Percentiles rank a stretch among this genome's conserved stretches.
These are phyloP conservation scores for Nerophis ophidion DNA, from an alignment of 2,113 vertebrate species.

Conservation along the genomic window DNA sequence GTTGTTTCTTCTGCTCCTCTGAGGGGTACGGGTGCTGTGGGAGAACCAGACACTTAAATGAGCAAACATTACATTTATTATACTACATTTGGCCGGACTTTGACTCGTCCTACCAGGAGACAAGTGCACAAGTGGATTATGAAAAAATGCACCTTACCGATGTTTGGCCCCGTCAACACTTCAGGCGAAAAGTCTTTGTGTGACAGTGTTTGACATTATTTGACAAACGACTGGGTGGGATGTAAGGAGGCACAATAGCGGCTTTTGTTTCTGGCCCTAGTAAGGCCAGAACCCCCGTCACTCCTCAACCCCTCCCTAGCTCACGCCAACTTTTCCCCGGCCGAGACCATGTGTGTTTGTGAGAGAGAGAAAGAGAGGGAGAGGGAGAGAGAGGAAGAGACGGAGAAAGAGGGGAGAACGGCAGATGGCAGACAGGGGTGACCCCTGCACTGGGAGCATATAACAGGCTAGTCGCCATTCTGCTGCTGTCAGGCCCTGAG, in stretches of 20 bases:
- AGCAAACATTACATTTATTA: background rate
- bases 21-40: conserved; percentile 66
- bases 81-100: background rate
- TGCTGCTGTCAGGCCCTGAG: conserved; percentile 71
- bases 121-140: background rate
- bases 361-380: conserved; percentile 37
- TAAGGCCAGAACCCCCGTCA: conserved; percentile 27
- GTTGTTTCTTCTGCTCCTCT: conserved; percentile 72
- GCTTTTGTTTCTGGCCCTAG: conserved; percentile 50
- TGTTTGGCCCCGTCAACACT: conserved; percentile 28
- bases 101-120: background rate
- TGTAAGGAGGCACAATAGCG: conserved; percentile 54
- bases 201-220: conserved; percentile 57
- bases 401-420: conserved; percentile 71
- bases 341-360: conserved; percentile 8
- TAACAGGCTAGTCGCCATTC: conserved; percentile 68
- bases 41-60: background rate
- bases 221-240: conserved; percentile 55
- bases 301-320: conserved; percentile 9
- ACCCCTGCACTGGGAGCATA: conserved; percentile 77
- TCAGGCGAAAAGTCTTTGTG: conserved; percentile 42
- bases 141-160: conserved; percentile 12
- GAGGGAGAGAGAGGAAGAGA: background rate
- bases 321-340: background rate
- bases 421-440: conserved; percentile 88